Conservation (phyloP, 2,113 vertebrate genomes). For the Manacus vitellinus region DNA sequence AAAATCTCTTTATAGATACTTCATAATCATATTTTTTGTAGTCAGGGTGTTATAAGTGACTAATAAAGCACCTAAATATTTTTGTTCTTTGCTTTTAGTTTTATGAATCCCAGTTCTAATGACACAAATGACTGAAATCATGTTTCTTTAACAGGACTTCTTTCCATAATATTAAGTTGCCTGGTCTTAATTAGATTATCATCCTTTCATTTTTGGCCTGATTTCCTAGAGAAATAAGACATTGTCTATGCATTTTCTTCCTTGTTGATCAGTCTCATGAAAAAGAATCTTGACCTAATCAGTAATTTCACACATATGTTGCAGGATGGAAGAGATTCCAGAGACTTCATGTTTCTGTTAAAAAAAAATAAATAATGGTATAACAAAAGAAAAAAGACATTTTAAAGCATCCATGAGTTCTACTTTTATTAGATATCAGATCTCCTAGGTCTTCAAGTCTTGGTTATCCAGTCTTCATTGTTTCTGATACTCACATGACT, state of each 20-base stretch:
- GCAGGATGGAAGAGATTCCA: neutral
- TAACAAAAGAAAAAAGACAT: neutral
- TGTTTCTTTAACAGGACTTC: neutral
- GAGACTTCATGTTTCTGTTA: neutral
- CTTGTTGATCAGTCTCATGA: neutral
- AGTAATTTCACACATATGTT: neutral
- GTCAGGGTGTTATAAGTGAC: neutral
- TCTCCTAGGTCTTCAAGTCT: neutral
- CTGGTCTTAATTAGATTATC: neutral
- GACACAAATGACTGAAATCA: neutral
- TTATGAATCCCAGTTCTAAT: neutral
- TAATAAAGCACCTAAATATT: neutral
- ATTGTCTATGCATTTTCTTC: neutral
- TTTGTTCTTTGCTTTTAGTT: neutral
- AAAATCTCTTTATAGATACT: neutral
- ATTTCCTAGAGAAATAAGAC: neutral
- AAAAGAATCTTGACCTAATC: neutral
- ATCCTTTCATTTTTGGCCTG: neutral
- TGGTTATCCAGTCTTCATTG: neutral
- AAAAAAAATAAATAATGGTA: accelerated
- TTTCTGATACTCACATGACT: neutral
- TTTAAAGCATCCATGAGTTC: neutral
- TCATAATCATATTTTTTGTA: neutral
- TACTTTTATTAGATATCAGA: neutral
- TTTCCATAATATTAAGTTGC: neutral